Base-by-base conservation (phyloP, 1,140 invertebrate genomes). In the Hetaerina americana region DNA sequence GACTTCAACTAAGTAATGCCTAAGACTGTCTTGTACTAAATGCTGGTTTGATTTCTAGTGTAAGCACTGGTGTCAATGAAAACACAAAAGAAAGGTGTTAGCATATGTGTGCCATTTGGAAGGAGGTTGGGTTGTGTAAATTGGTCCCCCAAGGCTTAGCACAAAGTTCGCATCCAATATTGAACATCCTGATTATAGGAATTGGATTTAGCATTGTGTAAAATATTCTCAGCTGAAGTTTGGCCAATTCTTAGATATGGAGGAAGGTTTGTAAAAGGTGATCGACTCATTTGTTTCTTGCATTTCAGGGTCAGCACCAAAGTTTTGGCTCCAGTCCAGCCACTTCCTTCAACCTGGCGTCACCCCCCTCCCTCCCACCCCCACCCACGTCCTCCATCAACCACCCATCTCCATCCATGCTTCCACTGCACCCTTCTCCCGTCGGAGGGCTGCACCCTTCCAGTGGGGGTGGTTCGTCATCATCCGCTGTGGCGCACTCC, bases 261-360 rank as follows among this genome's bases (percentile, higher is more conserved):
- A 57, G 49, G 12, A 57, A 57, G 22, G 49, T 12, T 57, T 57
- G 49, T 12, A 57, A 57, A 12, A 12, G 12, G 49, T 57, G 12
- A 57, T 12, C 49, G 12, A 57, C 12, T 12, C 10, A 12, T n/a
- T 12, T 68, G 10, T 15, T 26, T 68, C 10, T 68, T 68, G 10
- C 67, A 12, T 68, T 57, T 2, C 67, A 68, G 67, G 67, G 78
- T 73, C 82, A 84, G 40, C 85, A 86, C 77, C 82, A 84, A 57
- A 84, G 81, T 75, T 89, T 87, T 73, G 87, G 87, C 10, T 88
- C 87, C 18, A 88, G 87, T 77, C 89, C 89, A 1, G 88, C 87
- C 0, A 85, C 87, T 0, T 91, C 90, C 0, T 95, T 95, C 79
- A 92, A 92, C 78, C 81, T 95, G 76, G 91, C 93, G 6, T 95